These are phyloP conservation scores for Girardinichthys multiradiatus DNA, from an alignment of 2,113 vertebrate species.

Conservation along the genomic window DNA sequence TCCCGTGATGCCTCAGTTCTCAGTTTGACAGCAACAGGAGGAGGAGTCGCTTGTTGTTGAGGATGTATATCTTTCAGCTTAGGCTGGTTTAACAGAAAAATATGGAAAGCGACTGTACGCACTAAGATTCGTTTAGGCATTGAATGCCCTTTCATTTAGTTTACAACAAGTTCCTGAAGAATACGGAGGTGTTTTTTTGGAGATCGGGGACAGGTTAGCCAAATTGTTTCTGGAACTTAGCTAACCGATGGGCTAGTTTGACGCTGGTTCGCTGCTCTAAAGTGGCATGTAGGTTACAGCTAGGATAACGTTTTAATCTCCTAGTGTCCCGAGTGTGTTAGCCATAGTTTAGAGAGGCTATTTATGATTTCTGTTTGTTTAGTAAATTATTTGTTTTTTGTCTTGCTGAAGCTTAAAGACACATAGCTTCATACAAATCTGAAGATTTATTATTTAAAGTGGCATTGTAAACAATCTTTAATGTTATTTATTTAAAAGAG, in stretches of 20 bases:
- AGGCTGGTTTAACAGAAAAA: fast-evolving
- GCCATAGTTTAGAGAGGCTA: background rate
- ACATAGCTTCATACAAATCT: background rate
- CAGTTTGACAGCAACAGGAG: background rate
- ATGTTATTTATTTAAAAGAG: background rate
- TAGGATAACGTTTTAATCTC: background rate
- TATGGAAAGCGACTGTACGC: constrained; percentile 34
- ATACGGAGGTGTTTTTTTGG: background rate
- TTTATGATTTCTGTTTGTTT: background rate
- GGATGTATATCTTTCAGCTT: background rate
- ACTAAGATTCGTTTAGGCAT: background rate
- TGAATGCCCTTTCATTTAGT: background rate
- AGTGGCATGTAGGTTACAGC: background rate
- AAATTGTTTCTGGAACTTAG: constrained; percentile 50
- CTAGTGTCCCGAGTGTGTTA: fast-evolving
- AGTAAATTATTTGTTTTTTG: background rate
- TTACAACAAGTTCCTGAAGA: background rate
- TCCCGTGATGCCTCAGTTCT: constrained; percentile 61
- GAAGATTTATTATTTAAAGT: background rate
- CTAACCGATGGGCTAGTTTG: constrained; percentile 7
- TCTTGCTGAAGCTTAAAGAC: background rate
- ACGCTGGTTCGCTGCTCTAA: background rate
- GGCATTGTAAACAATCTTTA: background rate
- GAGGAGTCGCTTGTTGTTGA: background rate
- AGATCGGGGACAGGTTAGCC: constrained; percentile 23